Percentiles rank a stretch among this genome's conserved stretches.
Conservation (phyloP, 1,140 invertebrate genomes). For the Macrosteles quadrilineatus region DNA sequence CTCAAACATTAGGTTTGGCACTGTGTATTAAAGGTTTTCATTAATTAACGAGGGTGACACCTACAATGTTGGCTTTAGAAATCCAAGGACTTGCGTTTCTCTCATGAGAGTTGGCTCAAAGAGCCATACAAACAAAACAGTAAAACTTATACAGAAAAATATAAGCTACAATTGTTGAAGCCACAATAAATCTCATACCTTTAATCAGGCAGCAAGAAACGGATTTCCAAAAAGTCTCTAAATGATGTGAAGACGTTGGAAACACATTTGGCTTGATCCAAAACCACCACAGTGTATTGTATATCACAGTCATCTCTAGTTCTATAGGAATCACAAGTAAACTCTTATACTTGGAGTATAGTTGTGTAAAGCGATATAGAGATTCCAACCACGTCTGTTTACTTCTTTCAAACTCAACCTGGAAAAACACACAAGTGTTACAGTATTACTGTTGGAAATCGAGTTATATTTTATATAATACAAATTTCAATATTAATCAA, state of each 20-base stretch:
- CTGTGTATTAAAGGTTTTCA: neutral
- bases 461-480: too few relatives aligned
- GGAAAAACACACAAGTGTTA: too few relatives aligned
- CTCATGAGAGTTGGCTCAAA: neutral
- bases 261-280: neutral
- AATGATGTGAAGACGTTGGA: neutral
- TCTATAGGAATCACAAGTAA: neutral
- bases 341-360: neutral
- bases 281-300: slow-evolving; percentile 15
- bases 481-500: too few relatives aligned
- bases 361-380: neutral
- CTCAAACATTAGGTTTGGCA: too few relatives aligned
- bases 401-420: neutral
- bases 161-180: too few relatives aligned
- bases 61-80: neutral
- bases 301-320: neutral
- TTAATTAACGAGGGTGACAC: neutral
- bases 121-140: neutral
- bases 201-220: neutral
- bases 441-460: too few relatives aligned
- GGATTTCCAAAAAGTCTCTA: neutral
- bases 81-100: neutral
- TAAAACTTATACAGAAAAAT: neutral
- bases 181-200: too few relatives aligned
- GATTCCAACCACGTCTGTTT: neutral